Conservation (phyloP, 2,113 vertebrate genomes). For the Oryzias melastigma region DNA sequence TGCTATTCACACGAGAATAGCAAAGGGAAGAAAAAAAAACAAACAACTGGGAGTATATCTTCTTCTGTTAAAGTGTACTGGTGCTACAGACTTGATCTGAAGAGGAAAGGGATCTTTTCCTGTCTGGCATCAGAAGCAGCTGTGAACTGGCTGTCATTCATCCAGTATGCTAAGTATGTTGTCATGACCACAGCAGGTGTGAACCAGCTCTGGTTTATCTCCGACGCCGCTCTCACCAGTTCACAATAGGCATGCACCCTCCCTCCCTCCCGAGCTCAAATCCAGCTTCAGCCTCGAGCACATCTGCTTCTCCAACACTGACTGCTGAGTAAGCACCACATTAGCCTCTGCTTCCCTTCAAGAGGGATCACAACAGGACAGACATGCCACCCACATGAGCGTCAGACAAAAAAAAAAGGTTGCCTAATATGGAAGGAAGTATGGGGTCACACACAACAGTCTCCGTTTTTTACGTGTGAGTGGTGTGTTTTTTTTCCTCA, state of each 20-base stretch:
- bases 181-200: constrained; percentile 69
- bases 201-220: constrained; percentile 51
- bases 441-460: background rate
- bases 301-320: constrained; percentile 63
- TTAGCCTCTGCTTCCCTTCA: constrained; percentile 55
- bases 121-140: constrained; percentile 54
- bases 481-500: background rate
- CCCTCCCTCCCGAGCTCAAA: constrained; percentile 26
- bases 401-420: constrained; percentile 7
- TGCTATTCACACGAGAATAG: constrained; percentile 27
- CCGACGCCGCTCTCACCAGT: constrained; percentile 11
- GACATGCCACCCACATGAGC: constrained; percentile 26
- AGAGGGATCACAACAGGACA: constrained; percentile 40
- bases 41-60: background rate
- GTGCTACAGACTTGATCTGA: background rate
- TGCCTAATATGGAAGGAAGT: background rate
- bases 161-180: constrained; percentile 59
- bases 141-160: constrained; percentile 54
- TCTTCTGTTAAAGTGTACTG: background rate
- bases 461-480: constrained; percentile 5
- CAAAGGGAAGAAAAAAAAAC: background rate
- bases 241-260: constrained; percentile 7
- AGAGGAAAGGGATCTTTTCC: constrained; percentile 26
- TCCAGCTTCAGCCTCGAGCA: constrained; percentile 45
- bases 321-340: constrained; percentile 61